Evolutionary conservation across 2,113 vertebrate species (phyloP).

Genomic region (Ibidorhyncha struthersii): DNA sequence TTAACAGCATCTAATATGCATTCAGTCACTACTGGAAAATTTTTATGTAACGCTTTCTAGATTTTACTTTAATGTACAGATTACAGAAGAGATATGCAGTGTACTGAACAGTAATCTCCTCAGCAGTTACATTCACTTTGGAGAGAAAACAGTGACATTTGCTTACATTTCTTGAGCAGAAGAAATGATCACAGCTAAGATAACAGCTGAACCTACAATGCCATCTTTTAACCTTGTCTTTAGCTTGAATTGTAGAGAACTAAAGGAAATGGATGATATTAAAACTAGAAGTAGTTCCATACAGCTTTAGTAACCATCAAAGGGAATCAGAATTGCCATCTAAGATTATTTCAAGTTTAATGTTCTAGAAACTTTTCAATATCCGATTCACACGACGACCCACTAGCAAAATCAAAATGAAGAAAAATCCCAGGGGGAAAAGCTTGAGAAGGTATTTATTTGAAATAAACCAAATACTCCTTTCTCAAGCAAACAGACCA

Average conservation of each 20-base stretch:
- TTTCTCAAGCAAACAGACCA: not conserved
- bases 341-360: not conserved
- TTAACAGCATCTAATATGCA: constrained; percentile 38
- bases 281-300: not conserved
- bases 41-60: constrained; percentile 3
- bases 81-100: not conserved
- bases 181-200: not conserved
- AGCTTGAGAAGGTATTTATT: not conserved
- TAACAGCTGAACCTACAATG: not conserved
- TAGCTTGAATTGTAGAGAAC: not conserved
- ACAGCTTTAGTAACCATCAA: not conserved
- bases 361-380: not conserved
- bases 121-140: not conserved
- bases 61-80: constrained; percentile 2
- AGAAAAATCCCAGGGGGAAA: not conserved
- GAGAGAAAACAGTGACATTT: not conserved
- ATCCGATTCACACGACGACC: not conserved
- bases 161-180: not conserved
- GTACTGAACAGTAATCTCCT: not conserved
- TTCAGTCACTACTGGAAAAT: not conserved
- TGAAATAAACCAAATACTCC: not conserved
- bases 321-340: not conserved
- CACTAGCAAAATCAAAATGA: not conserved
- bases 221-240: not conserved
- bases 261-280: not conserved